Evolutionary conservation across 2,797 vertebrate genomes (phyloP).

Genomic region (Esox lucius): DNA sequence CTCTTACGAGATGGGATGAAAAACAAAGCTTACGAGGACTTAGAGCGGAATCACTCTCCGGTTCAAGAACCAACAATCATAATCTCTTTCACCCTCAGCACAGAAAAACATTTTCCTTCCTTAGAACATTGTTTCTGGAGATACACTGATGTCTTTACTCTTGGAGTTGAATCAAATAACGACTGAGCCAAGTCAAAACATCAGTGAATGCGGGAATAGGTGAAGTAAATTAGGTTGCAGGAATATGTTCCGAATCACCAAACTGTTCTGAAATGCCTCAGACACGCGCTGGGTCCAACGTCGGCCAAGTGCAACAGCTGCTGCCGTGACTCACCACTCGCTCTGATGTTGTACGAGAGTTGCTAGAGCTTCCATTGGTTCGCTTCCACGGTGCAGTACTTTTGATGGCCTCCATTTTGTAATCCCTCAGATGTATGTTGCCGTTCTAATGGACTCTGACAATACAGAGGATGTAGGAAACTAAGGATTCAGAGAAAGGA

Average conservation of each 20-base stretch:
- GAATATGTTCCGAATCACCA: background rate
- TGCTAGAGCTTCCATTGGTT: conserved; percentile 37
- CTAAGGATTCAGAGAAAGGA: background rate
- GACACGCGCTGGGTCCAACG: conserved; percentile 37
- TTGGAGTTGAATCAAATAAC: background rate
- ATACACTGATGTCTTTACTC: background rate
- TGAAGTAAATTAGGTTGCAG: background rate
- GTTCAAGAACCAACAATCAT: background rate
- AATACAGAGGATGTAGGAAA: conserved; percentile 8
- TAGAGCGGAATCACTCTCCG: background rate
- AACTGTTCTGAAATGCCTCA: background rate
- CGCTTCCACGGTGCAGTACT: conserved; percentile 28
- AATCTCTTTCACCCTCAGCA: background rate
- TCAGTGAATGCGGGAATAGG: background rate
- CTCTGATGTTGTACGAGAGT: conserved; percentile 46
- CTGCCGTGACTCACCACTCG: conserved; percentile 28
- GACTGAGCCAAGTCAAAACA: background rate
- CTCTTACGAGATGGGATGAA: conserved; percentile 41
- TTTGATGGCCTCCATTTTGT: conserved; percentile 14
- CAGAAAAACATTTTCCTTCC: background rate
- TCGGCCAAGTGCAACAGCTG: conserved; percentile 50
- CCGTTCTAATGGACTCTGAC: conserved; percentile 32
- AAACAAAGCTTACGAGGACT: background rate
- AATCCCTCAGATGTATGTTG: conserved; percentile 36
- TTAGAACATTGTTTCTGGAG: background rate